These are phyloP conservation scores for Beris chalybata DNA, from an alignment of 2,888 invertebrate genomes.

Conservation along the genomic window DNA sequence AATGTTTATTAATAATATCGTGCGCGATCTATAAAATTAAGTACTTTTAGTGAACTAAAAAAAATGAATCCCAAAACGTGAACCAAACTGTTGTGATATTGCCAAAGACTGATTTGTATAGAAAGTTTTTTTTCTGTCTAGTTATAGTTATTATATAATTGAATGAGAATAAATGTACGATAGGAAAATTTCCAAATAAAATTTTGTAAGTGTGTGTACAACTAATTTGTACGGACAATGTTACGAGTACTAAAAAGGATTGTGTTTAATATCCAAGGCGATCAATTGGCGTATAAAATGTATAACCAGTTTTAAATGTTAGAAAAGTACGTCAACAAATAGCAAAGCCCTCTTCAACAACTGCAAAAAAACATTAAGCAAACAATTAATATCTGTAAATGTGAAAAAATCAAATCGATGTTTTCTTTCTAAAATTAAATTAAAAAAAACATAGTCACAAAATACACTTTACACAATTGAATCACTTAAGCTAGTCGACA, in stretches of 20 bases:
- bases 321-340: no score
- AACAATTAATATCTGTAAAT: neutral
- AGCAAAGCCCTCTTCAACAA: no score
- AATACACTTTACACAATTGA: constrained; percentile 39
- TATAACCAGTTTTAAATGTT: no score
- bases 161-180: constrained; percentile 5
- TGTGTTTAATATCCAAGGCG: neutral
- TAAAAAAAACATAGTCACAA: constrained; percentile 39
- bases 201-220: constrained; percentile 12
- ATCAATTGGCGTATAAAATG: neutral
- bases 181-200: constrained; percentile 7
- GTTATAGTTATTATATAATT: constrained; percentile 26
- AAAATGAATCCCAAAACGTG: constrained; percentile 51
- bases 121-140: constrained; percentile 37
- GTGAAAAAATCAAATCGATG: constrained; percentile 3
- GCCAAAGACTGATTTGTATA: constrained; percentile 57
- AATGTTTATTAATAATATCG: constrained; percentile 27
- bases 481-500: constrained; percentile 43
- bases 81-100: constrained; percentile 58
- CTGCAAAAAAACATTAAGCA: no score
- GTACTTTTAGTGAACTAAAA: constrained; percentile 6
- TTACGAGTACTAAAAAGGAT: constrained; percentile 3
- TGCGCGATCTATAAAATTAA: constrained; percentile 8
- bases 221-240: constrained; percentile 17
- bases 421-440: constrained; percentile 32